Conservation (phyloP, 2,888 invertebrate species). For the Monoplex corrugatus region DNA sequence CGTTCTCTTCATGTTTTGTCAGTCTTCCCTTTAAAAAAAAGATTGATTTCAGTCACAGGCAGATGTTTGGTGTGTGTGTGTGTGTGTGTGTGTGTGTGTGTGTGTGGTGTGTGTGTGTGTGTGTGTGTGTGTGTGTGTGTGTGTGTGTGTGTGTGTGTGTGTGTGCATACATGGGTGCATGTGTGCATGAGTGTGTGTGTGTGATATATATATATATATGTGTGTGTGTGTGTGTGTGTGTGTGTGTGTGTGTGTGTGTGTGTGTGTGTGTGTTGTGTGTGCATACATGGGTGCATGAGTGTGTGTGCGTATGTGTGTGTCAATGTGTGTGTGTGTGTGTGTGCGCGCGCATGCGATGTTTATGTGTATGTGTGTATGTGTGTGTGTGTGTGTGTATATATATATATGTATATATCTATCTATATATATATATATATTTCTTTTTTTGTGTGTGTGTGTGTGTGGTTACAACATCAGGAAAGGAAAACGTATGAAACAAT, state of each 20-base stretch:
- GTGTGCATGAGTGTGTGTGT: not conserved
- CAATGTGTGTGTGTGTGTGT: conserved; percentile 7
- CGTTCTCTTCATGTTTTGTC: too few species aligned
- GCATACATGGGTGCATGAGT: not conserved
- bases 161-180: not conserved
- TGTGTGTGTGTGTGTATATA: not conserved
- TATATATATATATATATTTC: not conserved
- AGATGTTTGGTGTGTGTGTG: too few species aligned
- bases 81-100: too few species aligned
- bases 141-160: conserved; percentile 8
- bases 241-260: not conserved
- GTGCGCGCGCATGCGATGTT: not conserved
- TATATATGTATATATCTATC: not conserved
- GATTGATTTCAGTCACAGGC: too few species aligned
- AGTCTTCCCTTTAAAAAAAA: too few species aligned
- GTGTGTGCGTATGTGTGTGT: conserved; percentile 20
- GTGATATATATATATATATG: not conserved
- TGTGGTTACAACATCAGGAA: too few species aligned
- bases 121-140: not conserved
- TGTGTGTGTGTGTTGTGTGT: conserved; percentile 10
- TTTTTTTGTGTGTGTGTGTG: too few species aligned
- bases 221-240: not conserved
- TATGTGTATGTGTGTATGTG: conserved; percentile 27
- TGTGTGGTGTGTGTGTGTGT: not conserved
- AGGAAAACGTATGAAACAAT: too few species aligned